Base-by-base conservation (phyloP, 2,888 invertebrate species). In the Rutpela maculata region DNA sequence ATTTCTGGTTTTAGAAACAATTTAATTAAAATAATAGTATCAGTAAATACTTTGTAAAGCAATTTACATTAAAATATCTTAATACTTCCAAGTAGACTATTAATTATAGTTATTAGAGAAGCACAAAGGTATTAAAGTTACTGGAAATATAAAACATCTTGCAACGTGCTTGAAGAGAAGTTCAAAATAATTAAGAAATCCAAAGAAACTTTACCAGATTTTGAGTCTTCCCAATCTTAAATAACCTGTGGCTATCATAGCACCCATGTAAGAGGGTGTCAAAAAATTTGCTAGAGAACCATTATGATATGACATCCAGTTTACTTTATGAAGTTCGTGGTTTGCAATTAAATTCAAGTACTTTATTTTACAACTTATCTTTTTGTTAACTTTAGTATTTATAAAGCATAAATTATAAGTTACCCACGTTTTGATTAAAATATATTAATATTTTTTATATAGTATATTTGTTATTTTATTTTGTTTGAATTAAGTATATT, bases 291-390 rank as follows among this genome's bases (percentile, higher is more conserved):
- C 26, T 26, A 26, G 26, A 26, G 26, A 26, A 26, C 26, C 26
- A 26, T 26, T 26, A 26, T 50, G 11, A 50, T n/a, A 15, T 50
- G 11, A 50, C n/a, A n/a, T n/a, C n/a, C n/a, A n/a, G n/a, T n/a
- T n/a, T n/a, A n/a, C n/a, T n/a, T n/a, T n/a, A n/a, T 50, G 50
- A 50, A n/a, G n/a, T 50, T 50, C 50, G 50, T 15, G 50, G 50
- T 50, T 50, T 50, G n/a, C n/a, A n/a, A 50, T 50, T 50, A 50
- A 50, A 50, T 50, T 50, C 50, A 50, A 50, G 50, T 50, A 50
- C 26, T 50, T 15, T 50, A 50, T 50, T 50, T 15, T 50, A 50
- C n/a, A 9, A 26, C 6, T 26, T 26, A 26, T 26, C 26, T 26
- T 50, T 50, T 50, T 50, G 50, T 50, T 50, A 50, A 50, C 50